Conservation (phyloP, 2,888 invertebrate species). For the Panopea generosa region DNA sequence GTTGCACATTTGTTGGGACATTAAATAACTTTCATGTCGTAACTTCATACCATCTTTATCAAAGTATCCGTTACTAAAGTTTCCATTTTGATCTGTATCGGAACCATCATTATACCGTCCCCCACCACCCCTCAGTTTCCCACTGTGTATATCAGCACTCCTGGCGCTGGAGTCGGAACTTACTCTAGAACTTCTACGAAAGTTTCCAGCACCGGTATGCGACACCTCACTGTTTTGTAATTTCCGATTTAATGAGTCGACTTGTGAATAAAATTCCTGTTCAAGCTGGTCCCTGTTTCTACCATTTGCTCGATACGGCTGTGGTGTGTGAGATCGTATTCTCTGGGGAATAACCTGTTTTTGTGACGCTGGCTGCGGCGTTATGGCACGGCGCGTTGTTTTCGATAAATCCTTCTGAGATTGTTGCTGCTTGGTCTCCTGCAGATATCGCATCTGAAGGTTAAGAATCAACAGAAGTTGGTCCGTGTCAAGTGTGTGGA, state of each 20-base stretch:
- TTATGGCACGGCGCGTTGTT: conserved; percentile 66
- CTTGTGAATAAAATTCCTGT: conserved; percentile 33
- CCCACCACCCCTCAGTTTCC: conserved; percentile 5
- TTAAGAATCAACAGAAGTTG: conserved; percentile 77
- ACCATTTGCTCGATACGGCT: conserved; percentile 62
- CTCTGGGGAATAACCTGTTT: conserved; percentile 61
- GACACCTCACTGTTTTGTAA: too few relatives aligned
- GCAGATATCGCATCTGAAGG: conserved; percentile 78
- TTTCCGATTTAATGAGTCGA: conserved; percentile 13
- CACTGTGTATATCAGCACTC: conserved; percentile 7
- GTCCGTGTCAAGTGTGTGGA: conserved; percentile 77
- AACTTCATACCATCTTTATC: background rate
- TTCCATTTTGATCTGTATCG: conserved; percentile 3
- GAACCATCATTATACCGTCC: background rate
- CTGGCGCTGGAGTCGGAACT: conserved; percentile 35
- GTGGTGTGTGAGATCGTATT: conserved; percentile 76
- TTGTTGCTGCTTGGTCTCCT: conserved; percentile 71
- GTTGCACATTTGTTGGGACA: conserved; percentile 31
- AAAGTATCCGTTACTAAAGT: background rate
- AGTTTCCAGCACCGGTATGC: too few relatives aligned
- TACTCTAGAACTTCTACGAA: conserved; percentile 22
- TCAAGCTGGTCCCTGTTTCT: conserved; percentile 24
- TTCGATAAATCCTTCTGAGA: conserved; percentile 45
- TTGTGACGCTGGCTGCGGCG: conserved; percentile 72
- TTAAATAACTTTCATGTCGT: conserved; percentile 32